Base-by-base conservation (phyloP, 2,888 invertebrate species). In the Nemapogon koenigi region DNA sequence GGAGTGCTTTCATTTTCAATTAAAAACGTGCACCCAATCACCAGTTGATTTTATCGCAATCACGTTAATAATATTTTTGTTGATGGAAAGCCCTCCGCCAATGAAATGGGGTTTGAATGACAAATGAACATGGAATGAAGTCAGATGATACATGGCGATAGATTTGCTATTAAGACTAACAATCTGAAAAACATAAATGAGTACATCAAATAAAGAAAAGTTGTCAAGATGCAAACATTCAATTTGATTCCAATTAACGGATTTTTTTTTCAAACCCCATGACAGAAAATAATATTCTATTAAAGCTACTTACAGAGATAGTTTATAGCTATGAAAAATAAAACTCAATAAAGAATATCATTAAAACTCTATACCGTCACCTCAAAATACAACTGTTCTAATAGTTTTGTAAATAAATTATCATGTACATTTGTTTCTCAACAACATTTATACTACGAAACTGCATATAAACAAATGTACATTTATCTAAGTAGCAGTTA, bases 181-280 rank as follows among this genome's bases (percentile, higher is more conserved):
- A 18, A 27, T 37, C 17, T 37, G 67, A 68, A 66, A 59, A 60
- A 54, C 49, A 47, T 49, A 14, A 53, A 57, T 54, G n/a, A n/a
- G n/a, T n/a, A 54, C 61, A 61, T 66, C 67, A 49, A 57, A 51
- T 55, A 67, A 71, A 75, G 62, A 69, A 70, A 73, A 78, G 75
- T 75, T 75, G 78, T 78, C 78, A 78, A 78, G 78, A 78, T 78
- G 78, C 78, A 75, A 70, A 75, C 75, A 75, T 76, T 75, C 76
- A 69, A 69, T 68, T 67, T 59, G 57, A 69, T 58, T 57, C 57
- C 49, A 49, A 58, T 55, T 55, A 59, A 62, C 58, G 63, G 61
- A 69, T 75, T 62, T 62, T 61, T 71, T 62, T 59, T 69, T 76
- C 78, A 78, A 78, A 78, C 78, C 78, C 78, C 78, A 78, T 76